phyloP scores from a whole-genome alignment of 1,140 invertebrate species.

The Macrocentrus cingulum region DNA sequence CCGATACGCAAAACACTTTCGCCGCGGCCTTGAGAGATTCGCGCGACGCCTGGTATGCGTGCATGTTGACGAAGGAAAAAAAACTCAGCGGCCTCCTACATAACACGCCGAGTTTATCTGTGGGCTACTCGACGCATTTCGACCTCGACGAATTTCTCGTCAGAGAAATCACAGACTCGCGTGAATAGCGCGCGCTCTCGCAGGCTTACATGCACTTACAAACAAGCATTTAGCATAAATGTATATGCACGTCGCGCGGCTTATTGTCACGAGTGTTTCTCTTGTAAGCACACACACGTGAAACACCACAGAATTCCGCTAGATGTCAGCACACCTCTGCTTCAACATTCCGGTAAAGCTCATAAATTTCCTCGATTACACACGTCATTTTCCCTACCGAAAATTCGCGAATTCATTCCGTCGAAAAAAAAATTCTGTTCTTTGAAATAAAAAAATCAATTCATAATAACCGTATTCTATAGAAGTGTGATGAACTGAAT shows the following conservation, averaged over 20 bases:
- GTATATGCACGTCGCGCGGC: neutral
- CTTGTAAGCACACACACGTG: neutral
- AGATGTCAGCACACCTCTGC: conserved; percentile 23
- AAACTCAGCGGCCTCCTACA: neutral
- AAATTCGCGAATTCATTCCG: too few species aligned
- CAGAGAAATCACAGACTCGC: too few species aligned
- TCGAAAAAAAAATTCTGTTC: conserved; percentile 13
- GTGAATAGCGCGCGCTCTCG: too few species aligned
- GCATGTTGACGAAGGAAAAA: conserved; percentile 4
- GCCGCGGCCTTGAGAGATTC: conserved; percentile 40
- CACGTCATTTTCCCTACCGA: conserved; percentile 1
- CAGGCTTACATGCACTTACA: conserved; percentile 19
- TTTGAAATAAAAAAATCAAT: too few species aligned
- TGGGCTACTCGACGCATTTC: conserved; percentile 20
- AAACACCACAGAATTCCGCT: neutral
- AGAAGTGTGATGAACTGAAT: conserved; percentile 12
- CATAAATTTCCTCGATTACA: too few species aligned
- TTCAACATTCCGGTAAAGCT: too few species aligned
- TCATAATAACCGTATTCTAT: too few species aligned
- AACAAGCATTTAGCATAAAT: conserved; percentile 6
- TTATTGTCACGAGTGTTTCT: conserved; percentile 1
- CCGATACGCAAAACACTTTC: conserved; percentile 41
- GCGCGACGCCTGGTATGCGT: too few species aligned
- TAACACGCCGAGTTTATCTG: conserved; percentile 22
- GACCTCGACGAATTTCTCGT: conserved; percentile 20